These are phyloP conservation scores for Temnothorax ravouxi DNA, from an alignment of 2,888 invertebrate species.

Conservation along the genomic window DNA sequence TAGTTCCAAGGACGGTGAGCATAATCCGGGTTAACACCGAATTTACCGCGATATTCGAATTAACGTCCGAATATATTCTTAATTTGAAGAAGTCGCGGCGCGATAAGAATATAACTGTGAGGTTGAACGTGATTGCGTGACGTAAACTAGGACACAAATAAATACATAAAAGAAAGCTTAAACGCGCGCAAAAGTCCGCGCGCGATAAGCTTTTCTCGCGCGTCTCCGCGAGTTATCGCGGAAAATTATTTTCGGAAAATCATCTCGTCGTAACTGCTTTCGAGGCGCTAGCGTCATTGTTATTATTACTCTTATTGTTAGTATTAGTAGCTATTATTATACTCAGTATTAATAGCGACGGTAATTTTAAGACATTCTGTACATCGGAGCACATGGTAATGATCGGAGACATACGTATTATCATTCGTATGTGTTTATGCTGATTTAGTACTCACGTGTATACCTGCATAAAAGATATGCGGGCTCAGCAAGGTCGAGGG, in stretches of 20 bases:
- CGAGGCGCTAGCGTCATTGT: neutral
- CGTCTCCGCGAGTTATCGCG: neutral
- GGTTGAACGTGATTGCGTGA: neutral
- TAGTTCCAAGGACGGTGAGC: neutral
- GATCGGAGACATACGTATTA: neutral
- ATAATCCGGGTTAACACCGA: no score
- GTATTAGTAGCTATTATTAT: neutral
- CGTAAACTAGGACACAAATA: neutral
- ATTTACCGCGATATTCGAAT: no score
- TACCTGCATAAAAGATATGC: slow-evolving; percentile 36
- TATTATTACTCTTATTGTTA: neutral
- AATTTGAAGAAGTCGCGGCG: neutral
- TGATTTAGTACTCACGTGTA: slow-evolving; percentile 25
- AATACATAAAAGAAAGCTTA: neutral
- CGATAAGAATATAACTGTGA: neutral
- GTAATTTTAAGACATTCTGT: slow-evolving; percentile 3
- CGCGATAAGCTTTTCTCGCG: neutral
- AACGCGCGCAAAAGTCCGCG: neutral
- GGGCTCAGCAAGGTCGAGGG: slow-evolving; percentile 37
- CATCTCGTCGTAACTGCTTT: neutral
- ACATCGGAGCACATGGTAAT: neutral
- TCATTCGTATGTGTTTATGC: slow-evolving; percentile 14
- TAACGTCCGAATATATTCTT: neutral
- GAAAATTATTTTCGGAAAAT: neutral
- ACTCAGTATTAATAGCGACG: neutral